Evolutionary conservation across 2,888 invertebrate species (phyloP).

Genomic region (Eudemis profundana): DNA sequence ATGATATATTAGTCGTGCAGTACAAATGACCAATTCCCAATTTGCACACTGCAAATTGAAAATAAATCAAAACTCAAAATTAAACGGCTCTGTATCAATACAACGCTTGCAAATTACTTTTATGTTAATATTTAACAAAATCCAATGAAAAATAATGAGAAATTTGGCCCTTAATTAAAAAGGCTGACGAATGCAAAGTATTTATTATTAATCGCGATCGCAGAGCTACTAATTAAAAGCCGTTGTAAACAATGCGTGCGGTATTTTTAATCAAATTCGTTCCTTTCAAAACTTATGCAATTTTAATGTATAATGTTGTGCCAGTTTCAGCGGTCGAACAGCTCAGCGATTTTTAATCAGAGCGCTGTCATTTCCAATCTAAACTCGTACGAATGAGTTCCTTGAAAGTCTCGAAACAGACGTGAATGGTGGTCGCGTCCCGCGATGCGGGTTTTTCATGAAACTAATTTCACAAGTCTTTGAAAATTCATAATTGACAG

Average conservation of each 20-base stretch:
- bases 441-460: no score
- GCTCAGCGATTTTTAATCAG: background rate
- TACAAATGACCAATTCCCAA: no score
- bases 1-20: no score
- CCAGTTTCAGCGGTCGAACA: background rate
- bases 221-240: constrained; percentile 31
- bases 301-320: constrained; percentile 13
- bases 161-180: constrained; percentile 24
- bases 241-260: constrained; percentile 31
- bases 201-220: constrained; percentile 28
- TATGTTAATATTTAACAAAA: background rate
- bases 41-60: background rate
- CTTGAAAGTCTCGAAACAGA: no score
- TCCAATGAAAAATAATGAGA: constrained; percentile 29
- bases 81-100: background rate
- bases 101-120: constrained; percentile 2
- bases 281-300: background rate
- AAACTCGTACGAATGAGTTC: no score
- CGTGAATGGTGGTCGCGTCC: no score
- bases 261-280: constrained; percentile 32
- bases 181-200: constrained; percentile 21
- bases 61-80: background rate
- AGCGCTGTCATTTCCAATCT: no score
- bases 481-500: no score
- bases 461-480: no score